Evolutionary conservation across 2,113 vertebrate genomes (phyloP), one percentile per base, ranked within the genome.

Genomic region (Labeo catla): DNA sequence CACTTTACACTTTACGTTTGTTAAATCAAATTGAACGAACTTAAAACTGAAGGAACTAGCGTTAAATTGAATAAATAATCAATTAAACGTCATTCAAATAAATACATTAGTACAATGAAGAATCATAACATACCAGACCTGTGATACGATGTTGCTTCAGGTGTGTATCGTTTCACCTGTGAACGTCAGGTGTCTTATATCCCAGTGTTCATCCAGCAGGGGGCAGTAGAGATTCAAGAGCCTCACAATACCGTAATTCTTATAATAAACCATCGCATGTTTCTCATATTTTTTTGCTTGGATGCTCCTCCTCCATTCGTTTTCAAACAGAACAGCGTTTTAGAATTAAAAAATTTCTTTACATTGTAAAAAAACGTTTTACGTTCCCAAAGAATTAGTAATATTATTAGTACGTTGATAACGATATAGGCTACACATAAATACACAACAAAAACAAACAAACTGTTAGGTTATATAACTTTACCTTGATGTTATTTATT

Each of bases 211-310:
- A 21, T 36, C 84, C 84, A 45, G 19, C 28, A 52, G 87, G n/a
- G 80, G 80, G 80, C 52, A 74, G 45, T 4, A 65, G 15, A 70
- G 34, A 0, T 5, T 0, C 2, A 36, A 16, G 23, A 7, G 16
- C 36, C 8, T 3, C 43, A 49, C 0, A 15, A 34, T 80, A 88
- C 84, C 87, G 54, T 84, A 88, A 21, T 45, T 5, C 12, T 3
- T 13, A 0, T 10, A 10, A 83, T 77, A 88, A 0, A 74, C 3
- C 3, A 39, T 39, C 39, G 39, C 39, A 5, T 39, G 1, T 39
- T 39, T 5, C 39, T 39, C 39, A 3, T 39, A 39, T 2, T 39
- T 1, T 39, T 39, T 39, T 1, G 39, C 5, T 39, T 39, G 39
- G 39, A 39, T 39, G 5, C 39, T 39, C 39, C 39, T 39, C 2